Conservation (phyloP, 2,888 invertebrate species). For the Pollenia angustigena region DNA sequence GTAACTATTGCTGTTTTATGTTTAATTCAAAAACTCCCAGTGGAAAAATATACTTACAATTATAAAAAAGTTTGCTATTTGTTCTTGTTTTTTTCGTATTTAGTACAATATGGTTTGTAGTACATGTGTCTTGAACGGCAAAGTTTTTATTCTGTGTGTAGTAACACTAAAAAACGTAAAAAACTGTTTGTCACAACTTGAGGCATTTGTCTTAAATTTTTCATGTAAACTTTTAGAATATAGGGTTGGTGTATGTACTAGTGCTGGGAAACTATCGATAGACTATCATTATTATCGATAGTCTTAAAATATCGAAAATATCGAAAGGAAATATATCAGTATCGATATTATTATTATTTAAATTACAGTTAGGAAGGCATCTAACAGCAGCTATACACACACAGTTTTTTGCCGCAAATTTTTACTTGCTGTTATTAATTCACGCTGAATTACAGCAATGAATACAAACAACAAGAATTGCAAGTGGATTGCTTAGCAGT, state of each 20-base stretch:
- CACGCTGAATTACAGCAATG: too few species aligned
- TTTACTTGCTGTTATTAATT: too few species aligned
- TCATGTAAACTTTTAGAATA: background rate
- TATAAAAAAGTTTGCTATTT: conserved; percentile 26
- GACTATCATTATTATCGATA: too few species aligned
- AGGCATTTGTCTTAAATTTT: conserved; percentile 50
- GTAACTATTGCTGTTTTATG: conserved; percentile 21
- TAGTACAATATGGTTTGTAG: conserved; percentile 19
- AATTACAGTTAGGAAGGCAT: too few species aligned
- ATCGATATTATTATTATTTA: too few species aligned
- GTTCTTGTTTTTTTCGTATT: background rate
- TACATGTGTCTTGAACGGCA: conserved; percentile 13
- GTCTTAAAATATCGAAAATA: too few species aligned
- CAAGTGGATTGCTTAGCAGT: too few species aligned
- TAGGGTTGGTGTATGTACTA: conserved; percentile 1
- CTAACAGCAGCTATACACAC: too few species aligned
- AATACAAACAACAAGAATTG: too few species aligned
- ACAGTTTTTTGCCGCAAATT: too few species aligned
- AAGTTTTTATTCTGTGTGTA: conserved; percentile 17
- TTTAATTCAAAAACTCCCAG: conserved; percentile 1
- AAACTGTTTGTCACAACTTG: conserved; percentile 54
- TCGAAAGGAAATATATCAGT: too few species aligned
- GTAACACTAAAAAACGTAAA: conserved; percentile 1
- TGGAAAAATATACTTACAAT: background rate
- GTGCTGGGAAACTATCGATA: too few species aligned